Base-by-base conservation (phyloP, 2,888 invertebrate species). In the Melipona beecheii region DNA sequence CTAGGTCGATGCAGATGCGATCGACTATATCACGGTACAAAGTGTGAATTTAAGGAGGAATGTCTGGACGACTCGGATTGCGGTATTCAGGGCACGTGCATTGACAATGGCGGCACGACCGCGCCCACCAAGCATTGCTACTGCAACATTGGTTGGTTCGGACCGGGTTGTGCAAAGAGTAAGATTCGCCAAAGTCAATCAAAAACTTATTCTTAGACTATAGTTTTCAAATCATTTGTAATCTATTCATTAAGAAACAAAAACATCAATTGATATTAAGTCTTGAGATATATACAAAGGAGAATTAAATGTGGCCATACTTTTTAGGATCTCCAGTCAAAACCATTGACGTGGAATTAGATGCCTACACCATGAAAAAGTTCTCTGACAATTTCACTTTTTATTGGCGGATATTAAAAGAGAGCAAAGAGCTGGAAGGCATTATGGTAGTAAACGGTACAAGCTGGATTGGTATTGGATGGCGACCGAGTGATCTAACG, bases 1-100 rank as follows among this genome's bases (percentile, higher is more conserved):
- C 95, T 97, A 58, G 97, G 97, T 5, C 96, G 97, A 54, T 98
- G 98, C 92, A 97, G 97, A 92, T 98, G 98, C 93, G 97, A 97
- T 93, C 96, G 97, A 91, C 96, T 97, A 91, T 98, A 96, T 95
- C 97, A 97, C 86, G 99, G 99, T 0, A 92, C 96, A 0, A 96
- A 97, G 50, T 99, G 99, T 93, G 98, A 99, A 95, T 98, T 97
- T 94, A 95, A 96, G 84, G 98, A 99, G 93, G 99, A 99, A 93
- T 99, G 99, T 93, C 95, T 96, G 15, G 97, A 96, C 72, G 97
- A 98, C 93, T 96, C 95, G 19, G 98, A 99, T 93, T 99, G 99
- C 93, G 98, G 98, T 0, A 95, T 96, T 81, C 96, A 97, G 78
- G 99, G 99, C 71, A 96, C 97, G 91, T 99, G 99, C 93, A 95